These are phyloP conservation scores for Motacilla tschutschensis DNA, from an alignment of 2,113 vertebrate species.

Conservation along the genomic window DNA sequence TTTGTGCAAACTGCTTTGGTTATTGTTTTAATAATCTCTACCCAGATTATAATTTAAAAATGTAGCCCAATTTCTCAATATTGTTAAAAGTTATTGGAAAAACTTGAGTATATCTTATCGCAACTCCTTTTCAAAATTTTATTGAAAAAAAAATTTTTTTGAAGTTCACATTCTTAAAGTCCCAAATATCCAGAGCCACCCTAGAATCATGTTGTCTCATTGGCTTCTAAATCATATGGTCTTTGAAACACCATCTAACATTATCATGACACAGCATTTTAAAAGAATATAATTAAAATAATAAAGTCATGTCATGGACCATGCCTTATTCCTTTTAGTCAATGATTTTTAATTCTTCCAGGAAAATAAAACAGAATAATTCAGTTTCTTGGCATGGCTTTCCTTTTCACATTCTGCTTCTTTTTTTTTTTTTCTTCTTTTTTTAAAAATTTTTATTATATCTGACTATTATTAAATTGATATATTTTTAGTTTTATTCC, in stretches of 20 bases:
- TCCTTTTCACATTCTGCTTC: background rate
- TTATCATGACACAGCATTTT: background rate
- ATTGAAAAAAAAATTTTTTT: background rate
- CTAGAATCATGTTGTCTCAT: background rate
- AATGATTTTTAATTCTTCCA: background rate
- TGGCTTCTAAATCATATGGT: background rate
- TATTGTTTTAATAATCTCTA: background rate
- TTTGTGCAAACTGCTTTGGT: background rate
- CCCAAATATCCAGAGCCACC: background rate
- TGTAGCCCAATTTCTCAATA: background rate
- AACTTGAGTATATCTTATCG: background rate
- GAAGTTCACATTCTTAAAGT: background rate
- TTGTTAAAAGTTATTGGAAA: background rate
- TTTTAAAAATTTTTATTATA: background rate
- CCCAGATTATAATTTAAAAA: background rate
- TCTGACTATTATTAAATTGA: background rate
- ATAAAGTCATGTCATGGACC: background rate
- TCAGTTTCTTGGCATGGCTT: background rate
- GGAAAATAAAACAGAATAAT: slow-evolving; percentile 15
- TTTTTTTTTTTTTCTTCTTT: background rate
- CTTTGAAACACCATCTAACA: background rate
- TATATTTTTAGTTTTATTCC: background rate
- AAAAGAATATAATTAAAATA: background rate
- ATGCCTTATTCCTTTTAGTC: background rate
- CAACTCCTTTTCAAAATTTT: background rate